These are phyloP conservation scores for Nycteola revayana DNA, from an alignment of 2,888 invertebrate genomes.

Conservation along the genomic window DNA sequence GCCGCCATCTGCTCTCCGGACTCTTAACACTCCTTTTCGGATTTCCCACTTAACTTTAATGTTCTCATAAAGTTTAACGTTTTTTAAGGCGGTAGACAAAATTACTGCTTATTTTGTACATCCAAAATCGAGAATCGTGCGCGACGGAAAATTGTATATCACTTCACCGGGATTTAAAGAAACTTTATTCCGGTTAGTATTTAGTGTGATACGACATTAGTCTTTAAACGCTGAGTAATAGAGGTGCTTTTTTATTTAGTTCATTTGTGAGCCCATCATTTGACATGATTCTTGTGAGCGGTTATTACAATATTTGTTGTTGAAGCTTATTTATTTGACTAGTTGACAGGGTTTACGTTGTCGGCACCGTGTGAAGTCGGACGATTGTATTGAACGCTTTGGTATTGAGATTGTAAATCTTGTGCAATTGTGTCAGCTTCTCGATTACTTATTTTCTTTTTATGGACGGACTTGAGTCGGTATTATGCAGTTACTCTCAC, in stretches of 20 bases:
- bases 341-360: conserved; percentile 55
- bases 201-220: conserved; percentile 45
- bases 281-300: conserved; percentile 38
- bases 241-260: conserved; percentile 52
- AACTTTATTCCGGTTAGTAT: conserved; percentile 50
- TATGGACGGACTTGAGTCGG: too few relatives aligned
- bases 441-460: too few relatives aligned
- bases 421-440: conserved; percentile 38
- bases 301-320: conserved; percentile 79
- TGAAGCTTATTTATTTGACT: conserved; percentile 71
- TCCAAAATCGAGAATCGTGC: conserved; percentile 44
- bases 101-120: conserved; percentile 40
- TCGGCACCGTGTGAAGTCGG: conserved; percentile 46
- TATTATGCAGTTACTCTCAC: too few relatives aligned
- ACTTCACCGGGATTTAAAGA: conserved; percentile 58
- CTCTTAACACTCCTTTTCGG: conserved; percentile 76
- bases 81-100: conserved; percentile 35
- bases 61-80: conserved; percentile 74
- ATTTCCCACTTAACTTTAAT: conserved; percentile 81
- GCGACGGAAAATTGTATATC: conserved; percentile 48
- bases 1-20: conserved; percentile 70
- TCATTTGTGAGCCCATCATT: conserved; percentile 34
- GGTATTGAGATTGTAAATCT: conserved; percentile 54
- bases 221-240: conserved; percentile 42
- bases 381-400: conserved; percentile 52